Percentiles rank a stretch among this genome's conserved stretches.
These are phyloP conservation scores for Laterallus jamaicensis DNA, from an alignment of 2,113 vertebrate genomes.

Conservation along the genomic window DNA sequence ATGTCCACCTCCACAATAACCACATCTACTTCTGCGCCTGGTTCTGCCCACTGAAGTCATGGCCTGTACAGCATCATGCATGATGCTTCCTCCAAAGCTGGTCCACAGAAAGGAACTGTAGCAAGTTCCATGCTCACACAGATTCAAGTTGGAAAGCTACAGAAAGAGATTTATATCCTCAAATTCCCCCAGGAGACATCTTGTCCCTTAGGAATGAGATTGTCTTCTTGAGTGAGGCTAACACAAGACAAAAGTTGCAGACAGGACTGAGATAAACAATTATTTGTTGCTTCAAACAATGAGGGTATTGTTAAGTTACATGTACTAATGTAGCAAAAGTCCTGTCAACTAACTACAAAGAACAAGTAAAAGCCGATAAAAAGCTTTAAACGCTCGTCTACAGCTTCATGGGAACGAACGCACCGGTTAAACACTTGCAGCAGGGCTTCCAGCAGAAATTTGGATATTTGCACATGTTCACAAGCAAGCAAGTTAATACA, in stretches of 20 bases:
- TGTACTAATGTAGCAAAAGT: neutral
- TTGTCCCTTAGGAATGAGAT: neutral
- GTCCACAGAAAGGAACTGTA: neutral
- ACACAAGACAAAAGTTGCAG: neutral
- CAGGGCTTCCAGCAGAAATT: neutral
- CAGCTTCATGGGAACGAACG: neutral
- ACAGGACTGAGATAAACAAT: neutral
- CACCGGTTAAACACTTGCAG: neutral
- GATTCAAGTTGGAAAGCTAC: neutral
- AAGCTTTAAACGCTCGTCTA: conserved; percentile 6
- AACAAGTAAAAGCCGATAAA: neutral
- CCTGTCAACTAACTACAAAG: neutral
- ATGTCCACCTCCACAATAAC: neutral
- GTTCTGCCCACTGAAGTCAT: neutral
- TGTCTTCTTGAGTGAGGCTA: neutral
- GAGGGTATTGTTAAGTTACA: neutral
- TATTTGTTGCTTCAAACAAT: neutral
- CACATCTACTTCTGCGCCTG: rapidly evolving
- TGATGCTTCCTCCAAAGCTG: rapidly evolving
- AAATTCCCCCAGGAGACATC: neutral
- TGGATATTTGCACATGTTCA: conserved; percentile 3
- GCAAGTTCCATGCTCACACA: neutral
- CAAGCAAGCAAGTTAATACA: conserved; percentile 10
- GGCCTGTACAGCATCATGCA: rapidly evolving
- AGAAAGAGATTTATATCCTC: neutral